phyloP scores from a whole-genome alignment of 1,140 invertebrate genomes.

The Papilio machaon region DNA sequence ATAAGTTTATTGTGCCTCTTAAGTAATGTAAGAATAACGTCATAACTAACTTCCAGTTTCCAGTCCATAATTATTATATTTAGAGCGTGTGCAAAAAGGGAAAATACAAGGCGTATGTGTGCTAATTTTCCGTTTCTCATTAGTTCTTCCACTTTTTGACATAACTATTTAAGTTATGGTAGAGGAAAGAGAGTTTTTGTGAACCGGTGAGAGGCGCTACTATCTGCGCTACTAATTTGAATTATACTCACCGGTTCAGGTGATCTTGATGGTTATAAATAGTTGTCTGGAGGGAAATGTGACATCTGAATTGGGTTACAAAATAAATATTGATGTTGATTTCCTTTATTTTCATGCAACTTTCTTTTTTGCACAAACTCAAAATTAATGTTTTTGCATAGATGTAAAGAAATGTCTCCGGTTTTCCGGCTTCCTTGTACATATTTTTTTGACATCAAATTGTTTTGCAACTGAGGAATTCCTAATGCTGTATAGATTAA shows the following conservation, averaged over 20 bases:
- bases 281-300: not conserved
- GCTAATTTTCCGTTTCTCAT: no score
- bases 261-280: not conserved
- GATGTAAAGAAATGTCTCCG: not conserved
- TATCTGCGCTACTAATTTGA: no score
- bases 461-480: not conserved
- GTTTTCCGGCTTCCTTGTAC: not conserved
- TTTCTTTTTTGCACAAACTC: not conserved
- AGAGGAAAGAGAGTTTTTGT: no score
- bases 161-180: no score
- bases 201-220: no score
- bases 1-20: constrained; percentile 28
- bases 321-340: not conserved
- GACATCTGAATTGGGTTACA: not conserved
- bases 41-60: not conserved
- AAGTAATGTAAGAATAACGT: constrained; percentile 20
- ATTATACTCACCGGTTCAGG: no score
- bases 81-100: not conserved
- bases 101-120: no score
- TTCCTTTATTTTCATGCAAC: not conserved
- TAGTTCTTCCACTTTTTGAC: no score
- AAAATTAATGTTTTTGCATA: not conserved
- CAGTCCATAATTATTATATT: not conserved
- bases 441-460: not conserved
- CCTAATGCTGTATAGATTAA: not conserved